Evolutionary conservation across 2,113 vertebrate genomes (phyloP).

Genomic region (Arvicanthis niloticus): DNA sequence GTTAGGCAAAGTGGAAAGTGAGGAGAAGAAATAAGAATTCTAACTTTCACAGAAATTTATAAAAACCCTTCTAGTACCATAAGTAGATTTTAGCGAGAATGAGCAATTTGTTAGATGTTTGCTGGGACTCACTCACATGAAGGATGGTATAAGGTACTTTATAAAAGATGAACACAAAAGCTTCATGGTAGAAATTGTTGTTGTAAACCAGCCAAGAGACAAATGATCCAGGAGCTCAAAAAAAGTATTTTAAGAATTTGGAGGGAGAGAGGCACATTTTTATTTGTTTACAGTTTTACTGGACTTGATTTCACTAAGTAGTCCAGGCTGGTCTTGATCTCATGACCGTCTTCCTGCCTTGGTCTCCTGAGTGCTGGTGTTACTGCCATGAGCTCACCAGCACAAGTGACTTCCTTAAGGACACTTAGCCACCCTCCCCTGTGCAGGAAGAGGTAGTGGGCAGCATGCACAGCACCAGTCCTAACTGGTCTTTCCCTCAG

Average conservation of each 20-base stretch:
- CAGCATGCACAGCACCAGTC: background rate
- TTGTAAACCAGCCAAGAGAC: conserved; percentile 75
- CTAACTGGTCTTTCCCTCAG: conserved; percentile 80
- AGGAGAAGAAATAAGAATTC: background rate
- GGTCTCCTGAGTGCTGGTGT: background rate
- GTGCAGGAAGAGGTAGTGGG: background rate
- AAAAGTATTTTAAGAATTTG: background rate
- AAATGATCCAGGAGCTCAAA: conserved; percentile 66
- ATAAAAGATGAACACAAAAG: conserved; percentile 78
- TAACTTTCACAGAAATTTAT: conserved; percentile 49
- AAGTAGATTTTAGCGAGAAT: conserved; percentile 48
- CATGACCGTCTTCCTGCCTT: too few relatives aligned
- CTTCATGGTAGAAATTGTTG: conserved; percentile 70
- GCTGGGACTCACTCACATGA: conserved; percentile 53
- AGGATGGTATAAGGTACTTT: conserved; percentile 64
- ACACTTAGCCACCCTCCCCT: too few relatives aligned
- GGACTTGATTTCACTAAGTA: background rate
- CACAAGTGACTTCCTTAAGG: background rate
- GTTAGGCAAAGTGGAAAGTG: background rate
- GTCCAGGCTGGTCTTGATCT: background rate
- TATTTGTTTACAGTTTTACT: background rate
- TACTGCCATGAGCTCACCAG: background rate
- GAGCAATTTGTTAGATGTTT: conserved; percentile 82
- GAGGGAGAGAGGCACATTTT: background rate
- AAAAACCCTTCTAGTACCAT: conserved; percentile 68